Conservation (phyloP, 2,888 invertebrate species). For the Erannis defoliaria region DNA sequence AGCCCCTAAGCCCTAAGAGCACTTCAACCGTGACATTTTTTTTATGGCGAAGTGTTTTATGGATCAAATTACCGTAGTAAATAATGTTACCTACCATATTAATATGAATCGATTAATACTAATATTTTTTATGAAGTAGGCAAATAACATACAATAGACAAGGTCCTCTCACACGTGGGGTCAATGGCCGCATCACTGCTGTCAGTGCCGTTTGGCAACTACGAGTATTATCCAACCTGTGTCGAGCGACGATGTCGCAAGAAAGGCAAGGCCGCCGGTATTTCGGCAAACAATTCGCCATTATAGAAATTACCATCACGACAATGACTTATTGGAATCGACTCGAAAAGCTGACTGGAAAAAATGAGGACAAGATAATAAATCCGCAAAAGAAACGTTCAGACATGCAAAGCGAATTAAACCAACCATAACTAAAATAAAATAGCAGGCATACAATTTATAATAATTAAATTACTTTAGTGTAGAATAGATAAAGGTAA, state of each 20-base stretch:
- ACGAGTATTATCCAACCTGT: slow-evolving; percentile 27
- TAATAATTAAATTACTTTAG: not conserved
- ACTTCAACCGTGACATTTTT: too few species aligned
- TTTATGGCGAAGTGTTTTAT: too few species aligned
- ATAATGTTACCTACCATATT: too few species aligned
- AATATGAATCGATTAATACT: too few species aligned
- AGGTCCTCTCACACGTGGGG: slow-evolving; percentile 62
- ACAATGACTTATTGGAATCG: slow-evolving; percentile 34
- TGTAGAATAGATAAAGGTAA: not conserved
- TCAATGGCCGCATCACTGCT: slow-evolving; percentile 35
- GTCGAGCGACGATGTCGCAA: slow-evolving; percentile 39
- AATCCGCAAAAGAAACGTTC: slow-evolving; percentile 21
- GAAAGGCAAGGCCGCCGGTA: slow-evolving; percentile 40
- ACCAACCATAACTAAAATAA: not conserved
- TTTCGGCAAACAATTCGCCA: slow-evolving; percentile 39
- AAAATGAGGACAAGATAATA: slow-evolving; percentile 29
- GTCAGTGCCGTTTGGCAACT: slow-evolving; percentile 19
- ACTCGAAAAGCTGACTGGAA: slow-evolving; percentile 25
- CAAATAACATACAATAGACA: slow-evolving; percentile 65
- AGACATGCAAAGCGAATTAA: slow-evolving; percentile 13
- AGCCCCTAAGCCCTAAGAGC: too few species aligned
- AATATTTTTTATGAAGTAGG: slow-evolving; percentile 53
- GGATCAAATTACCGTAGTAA: too few species aligned
- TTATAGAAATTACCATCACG: slow-evolving; percentile 38
- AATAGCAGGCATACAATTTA: not conserved